Evolutionary conservation across 2,888 invertebrate species (phyloP), one percentile per base, ranked within the genome.

Genomic region (Tethea ocularis): DNA sequence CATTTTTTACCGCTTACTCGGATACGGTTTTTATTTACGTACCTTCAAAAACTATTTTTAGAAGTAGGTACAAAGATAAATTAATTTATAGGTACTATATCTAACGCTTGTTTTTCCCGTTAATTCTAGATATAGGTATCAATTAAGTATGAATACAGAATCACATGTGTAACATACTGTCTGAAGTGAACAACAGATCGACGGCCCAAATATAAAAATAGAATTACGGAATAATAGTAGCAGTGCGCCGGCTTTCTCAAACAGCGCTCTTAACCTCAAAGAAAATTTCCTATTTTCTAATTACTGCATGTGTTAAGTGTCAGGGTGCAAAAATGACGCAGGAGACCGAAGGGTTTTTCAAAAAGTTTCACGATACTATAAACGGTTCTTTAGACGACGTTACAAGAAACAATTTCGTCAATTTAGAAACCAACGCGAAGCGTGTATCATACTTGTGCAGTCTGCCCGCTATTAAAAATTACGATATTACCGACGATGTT

Each of bases 371-470:
- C 80, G 91, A 95, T 71, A 89, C 91, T 41, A 87, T 95, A 58
- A 93, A 94, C 72, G 89, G 91, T 73, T 86, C 93, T 51, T 79
- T 95, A 67, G 85, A 91, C 68, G 94, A 94, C 64, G 89, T 94
- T 56, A 94, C 95, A 60, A 93, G 95, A 64, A 95, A 95, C 71
- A 94, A 94, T 72, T 96, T 97, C 78, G 87, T 94, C 46, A 90
- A 93, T 76, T 93, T 95, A 68, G 93, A 94, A 73, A 93, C 91
- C 60, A 95, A 96, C 80, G 89, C 94, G 59, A 95, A 96, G 62
- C 94, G 96, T 61, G 94, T 96, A 60, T 91, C 93, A 61, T 96
- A 91, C 73, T 80, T 92, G 94, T 87, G 86, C 95, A 74, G 93
- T 94, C 90, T 88, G 78, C 94, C 78, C 75, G 88, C 68, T 71